Evolutionary conservation across 2,888 invertebrate species (phyloP).

Genomic region (Lobophora halterata): DNA sequence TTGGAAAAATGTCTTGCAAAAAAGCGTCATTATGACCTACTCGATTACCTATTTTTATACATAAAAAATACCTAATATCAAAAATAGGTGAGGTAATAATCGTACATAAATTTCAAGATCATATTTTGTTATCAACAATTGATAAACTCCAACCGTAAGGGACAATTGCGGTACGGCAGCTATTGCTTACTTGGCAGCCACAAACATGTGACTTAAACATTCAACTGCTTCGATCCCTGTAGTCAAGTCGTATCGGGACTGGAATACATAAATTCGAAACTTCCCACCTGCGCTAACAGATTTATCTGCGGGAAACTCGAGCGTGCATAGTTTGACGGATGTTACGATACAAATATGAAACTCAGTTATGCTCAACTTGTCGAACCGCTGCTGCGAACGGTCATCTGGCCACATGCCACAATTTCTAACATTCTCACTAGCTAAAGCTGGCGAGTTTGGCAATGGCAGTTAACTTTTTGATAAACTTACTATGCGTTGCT

Average conservation of each 20-base stretch:
- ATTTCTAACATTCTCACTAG: constrained; percentile 12
- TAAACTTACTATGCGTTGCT: no score
- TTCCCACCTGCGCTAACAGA: constrained; percentile 37
- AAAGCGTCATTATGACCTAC: no score
- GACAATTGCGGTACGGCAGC: constrained; percentile 3
- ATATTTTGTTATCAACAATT: no score
- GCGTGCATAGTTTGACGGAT: constrained; percentile 31
- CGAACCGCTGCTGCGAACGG: constrained; percentile 17
- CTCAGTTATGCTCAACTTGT: constrained; percentile 33
- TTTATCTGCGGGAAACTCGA: constrained; percentile 33
- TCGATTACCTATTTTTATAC: no score
- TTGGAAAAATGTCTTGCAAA: no score
- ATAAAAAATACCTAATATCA: no score
- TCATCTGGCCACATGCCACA: constrained; percentile 12
- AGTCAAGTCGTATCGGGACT: constrained; percentile 27
- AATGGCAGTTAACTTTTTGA: no score
- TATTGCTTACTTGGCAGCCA: constrained; percentile 18
- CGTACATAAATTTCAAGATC: no score
- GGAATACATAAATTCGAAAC: constrained; percentile 33
- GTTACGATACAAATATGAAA: constrained; percentile 39
- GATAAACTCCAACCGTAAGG: no score
- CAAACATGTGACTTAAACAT: constrained; percentile 26
- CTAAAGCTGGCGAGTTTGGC: no score
- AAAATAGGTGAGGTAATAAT: no score
- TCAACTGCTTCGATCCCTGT: constrained; percentile 24